Evolutionary conservation across 2,113 vertebrate species (phyloP).

Genomic region (Hyaena hyaena): DNA sequence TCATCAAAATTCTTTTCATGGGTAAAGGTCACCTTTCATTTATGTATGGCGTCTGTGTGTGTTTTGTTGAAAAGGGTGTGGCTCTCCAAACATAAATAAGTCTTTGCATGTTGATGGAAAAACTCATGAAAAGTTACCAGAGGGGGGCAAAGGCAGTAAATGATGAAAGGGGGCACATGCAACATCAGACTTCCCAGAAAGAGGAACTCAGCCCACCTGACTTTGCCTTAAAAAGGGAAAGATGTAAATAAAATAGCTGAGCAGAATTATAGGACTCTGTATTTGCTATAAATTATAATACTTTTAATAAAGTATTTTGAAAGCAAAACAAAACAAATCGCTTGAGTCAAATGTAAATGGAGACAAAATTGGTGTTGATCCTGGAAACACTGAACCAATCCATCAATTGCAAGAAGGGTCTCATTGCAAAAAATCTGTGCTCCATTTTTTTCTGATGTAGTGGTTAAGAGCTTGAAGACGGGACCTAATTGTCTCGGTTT

Average conservation of each 20-base stretch:
- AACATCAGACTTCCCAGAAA: not conserved
- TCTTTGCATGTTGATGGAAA: not conserved
- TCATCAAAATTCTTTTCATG: constrained; percentile 83
- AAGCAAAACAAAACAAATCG: not conserved
- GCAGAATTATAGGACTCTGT: not conserved
- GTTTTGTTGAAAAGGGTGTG: constrained; percentile 77
- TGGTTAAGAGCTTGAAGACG: not conserved
- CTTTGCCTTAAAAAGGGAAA: not conserved
- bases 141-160: not conserved
- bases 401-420: not conserved
- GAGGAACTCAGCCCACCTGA: not conserved
- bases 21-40: constrained; percentile 86
- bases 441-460: not conserved
- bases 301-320: not conserved
- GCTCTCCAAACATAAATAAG: constrained; percentile 70
- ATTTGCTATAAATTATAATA: not conserved
- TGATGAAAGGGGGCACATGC: not conserved
- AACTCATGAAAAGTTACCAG: not conserved
- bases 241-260: not conserved
- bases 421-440: not conserved
- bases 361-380: not conserved
- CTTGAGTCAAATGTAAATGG: not conserved
- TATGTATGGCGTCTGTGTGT: constrained; percentile 64
- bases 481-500: not conserved
- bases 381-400: not conserved